Percentiles rank a stretch among this genome's conserved stretches.
Evolutionary conservation across 64 coral and sea anemone genomes (phyloP).

Genomic region (Pachyseris speciosa): DNA sequence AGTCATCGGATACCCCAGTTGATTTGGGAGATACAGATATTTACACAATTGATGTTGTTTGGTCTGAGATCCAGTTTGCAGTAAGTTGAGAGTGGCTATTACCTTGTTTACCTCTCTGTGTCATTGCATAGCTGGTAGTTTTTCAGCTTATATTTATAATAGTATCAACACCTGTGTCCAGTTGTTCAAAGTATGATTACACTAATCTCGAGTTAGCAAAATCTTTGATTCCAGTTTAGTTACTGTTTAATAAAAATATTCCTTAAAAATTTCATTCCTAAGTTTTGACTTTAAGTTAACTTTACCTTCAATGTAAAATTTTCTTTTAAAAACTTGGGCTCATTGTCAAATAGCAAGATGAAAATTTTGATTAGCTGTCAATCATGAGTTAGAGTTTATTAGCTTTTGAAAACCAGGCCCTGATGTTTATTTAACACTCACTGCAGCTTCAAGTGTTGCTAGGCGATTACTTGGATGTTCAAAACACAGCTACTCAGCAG

Average conservation of each 20-base stretch:
- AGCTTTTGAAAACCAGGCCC: too few relatives aligned
- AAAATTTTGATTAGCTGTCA: too few relatives aligned
- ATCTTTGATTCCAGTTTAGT: background rate
- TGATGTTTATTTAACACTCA: background rate
- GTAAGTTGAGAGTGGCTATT: constrained; percentile 51
- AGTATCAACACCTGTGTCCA: too few relatives aligned
- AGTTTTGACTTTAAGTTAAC: too few relatives aligned
- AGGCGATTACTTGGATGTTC: constrained; percentile 94
- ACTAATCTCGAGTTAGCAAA: background rate
- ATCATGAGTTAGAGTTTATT: too few relatives aligned
- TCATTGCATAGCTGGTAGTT: background rate
- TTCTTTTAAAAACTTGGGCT: too few relatives aligned
- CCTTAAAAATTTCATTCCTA: background rate
- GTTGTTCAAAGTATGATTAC: too few relatives aligned
- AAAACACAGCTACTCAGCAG: constrained; percentile 87
- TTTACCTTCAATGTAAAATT: too few relatives aligned
- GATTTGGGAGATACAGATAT: constrained; percentile 60
- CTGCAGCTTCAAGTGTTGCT: constrained; percentile 92
- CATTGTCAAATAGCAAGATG: too few relatives aligned
- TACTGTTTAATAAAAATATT: background rate
- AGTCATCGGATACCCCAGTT: background rate
- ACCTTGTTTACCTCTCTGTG: too few relatives aligned
- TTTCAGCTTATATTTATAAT: background rate
- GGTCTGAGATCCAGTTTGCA: constrained; percentile 99
- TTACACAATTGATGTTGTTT: constrained; percentile 95